Conservation (phyloP, 30 jellyfish, hydroid and myxozoan species). For the Cassiopea andromeda region DNA sequence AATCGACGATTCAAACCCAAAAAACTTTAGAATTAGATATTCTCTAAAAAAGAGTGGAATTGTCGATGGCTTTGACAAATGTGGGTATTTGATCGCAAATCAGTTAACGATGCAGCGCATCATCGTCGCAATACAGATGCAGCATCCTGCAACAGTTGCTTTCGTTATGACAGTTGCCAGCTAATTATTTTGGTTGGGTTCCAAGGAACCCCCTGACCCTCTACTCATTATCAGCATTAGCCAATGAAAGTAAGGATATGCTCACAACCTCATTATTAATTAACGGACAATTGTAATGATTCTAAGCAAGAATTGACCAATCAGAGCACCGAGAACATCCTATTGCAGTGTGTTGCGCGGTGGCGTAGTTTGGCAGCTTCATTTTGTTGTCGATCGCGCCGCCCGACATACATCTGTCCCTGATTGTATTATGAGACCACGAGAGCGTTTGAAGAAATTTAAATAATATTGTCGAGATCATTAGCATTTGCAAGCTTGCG, state of each 20-base stretch:
- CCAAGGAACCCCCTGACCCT: constrained; percentile 36
- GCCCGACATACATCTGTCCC: constrained; percentile 11
- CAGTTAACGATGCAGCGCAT: no score
- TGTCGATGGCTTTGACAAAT: no score
- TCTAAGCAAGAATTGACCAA: constrained; percentile 41
- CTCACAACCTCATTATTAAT: constrained; percentile 68
- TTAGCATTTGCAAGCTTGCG: constrained; percentile 71
- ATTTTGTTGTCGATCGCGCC: constrained; percentile 53
- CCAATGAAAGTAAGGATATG: constrained; percentile 65
- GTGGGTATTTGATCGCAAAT: no score
- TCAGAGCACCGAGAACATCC: constrained; percentile 41
- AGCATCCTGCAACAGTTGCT: background rate
- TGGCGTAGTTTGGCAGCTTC: constrained; percentile 43
- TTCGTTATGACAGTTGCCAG: background rate
- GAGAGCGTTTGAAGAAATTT: constrained; percentile 53
- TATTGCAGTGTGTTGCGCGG: constrained; percentile 23
- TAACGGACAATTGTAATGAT: constrained; percentile 45
- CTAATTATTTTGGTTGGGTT: background rate
- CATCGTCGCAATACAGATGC: no score
- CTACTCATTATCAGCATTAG: constrained; percentile 40
- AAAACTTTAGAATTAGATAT: no score
- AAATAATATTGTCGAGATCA: constrained; percentile 71
- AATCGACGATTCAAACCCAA: no score
- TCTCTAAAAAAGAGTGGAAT: no score
- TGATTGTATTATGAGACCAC: constrained; percentile 35